Evolutionary conservation across 1,140 invertebrate genomes (phyloP), one percentile per base, ranked within the genome.

Genomic region (Neodiprion lecontei): DNA sequence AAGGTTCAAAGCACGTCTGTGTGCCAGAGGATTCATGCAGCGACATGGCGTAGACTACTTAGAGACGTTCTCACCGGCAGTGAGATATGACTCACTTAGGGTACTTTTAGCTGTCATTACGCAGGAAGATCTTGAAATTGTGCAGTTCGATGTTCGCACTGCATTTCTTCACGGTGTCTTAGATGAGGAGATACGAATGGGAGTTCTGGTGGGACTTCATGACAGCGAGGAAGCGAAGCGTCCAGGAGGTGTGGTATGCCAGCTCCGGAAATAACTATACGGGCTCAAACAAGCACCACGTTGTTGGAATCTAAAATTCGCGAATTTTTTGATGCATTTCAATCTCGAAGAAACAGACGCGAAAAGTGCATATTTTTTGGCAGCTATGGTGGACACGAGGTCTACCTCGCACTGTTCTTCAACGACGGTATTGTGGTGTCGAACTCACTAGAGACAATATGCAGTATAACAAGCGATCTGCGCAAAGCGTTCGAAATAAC

Each of bases 81-180:
- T 67, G 9, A 17, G 78, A 65, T 75, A 74, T 40, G 79, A 76
- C 23, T 76, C 83, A 0, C 74, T 84, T 48, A 70, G 81, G 72
- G 61, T 79, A 21, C n/a, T 85, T 1, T 61, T 86, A 9, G 74
- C 81, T n/a, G 1, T 82, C 48, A 76, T 80, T 14, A 80, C 80
- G 1, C 66, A 74, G 40, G 28, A 77, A 21, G 73, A 80, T 53
- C 74, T 79, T 1, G 69, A 74, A 21, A 76, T 85, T 0, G 40
- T 40, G 1, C 80, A 85, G 67, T 78, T 86, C 28, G 87, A 88
- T 78, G 78, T 87, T 4, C 76, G 76, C 73, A 84, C 79, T 11
- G 85, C 85, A 14, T 88, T 87, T 74, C 76, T 87, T 11, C 79
- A 87, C 74, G 82, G 83, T 17, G 48, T 81, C 4, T 74, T 87